Percentiles rank a stretch among this genome's conserved stretches.
These are phyloP conservation scores for Ceratina japonica DNA, from an alignment of 1,140 invertebrate species.

Conservation along the genomic window DNA sequence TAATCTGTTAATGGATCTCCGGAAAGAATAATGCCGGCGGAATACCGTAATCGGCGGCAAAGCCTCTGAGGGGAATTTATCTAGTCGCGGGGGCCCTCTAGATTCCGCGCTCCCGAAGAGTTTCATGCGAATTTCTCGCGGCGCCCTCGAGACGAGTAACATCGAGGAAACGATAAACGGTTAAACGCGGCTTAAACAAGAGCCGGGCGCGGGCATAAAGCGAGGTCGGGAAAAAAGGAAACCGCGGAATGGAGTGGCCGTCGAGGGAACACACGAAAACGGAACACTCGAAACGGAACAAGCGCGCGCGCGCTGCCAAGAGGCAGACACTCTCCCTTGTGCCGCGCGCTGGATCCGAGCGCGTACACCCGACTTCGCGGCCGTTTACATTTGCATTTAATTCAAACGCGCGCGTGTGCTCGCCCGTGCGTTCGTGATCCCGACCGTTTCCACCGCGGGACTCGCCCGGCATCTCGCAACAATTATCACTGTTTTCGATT, in stretches of 20 bases:
- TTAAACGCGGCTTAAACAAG: constrained; percentile 19
- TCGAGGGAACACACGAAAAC: constrained; percentile 2
- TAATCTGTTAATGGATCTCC: not conserved
- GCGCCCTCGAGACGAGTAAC: constrained; percentile 6
- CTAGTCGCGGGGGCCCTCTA: not conserved
- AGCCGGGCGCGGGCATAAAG: not conserved
- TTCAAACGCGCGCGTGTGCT: constrained; percentile 30
- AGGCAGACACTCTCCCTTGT: constrained; percentile 11
- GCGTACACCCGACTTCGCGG: constrained; percentile 5
- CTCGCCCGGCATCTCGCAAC: not conserved
- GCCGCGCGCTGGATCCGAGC: not conserved
- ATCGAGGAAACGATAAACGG: constrained; percentile 18
- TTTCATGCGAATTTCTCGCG: too few species aligned
- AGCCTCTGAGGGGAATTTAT: not conserved
- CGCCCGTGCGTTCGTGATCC: constrained; percentile 11
- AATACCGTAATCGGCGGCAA: not conserved
- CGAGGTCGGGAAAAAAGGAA: not conserved
- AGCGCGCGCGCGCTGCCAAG: not conserved
- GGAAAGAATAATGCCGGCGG: not conserved
- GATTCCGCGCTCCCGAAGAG: too few species aligned
- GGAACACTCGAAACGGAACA: constrained; percentile 10
- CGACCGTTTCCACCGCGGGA: not conserved
- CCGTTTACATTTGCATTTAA: constrained; percentile 45
- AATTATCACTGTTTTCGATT: constrained; percentile 39
- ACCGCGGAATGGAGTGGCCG: constrained; percentile 15